Percentiles rank a stretch among this genome's conserved stretches.
Conservation (phyloP, 2,888 invertebrate species). For the Anticlea derivata region DNA sequence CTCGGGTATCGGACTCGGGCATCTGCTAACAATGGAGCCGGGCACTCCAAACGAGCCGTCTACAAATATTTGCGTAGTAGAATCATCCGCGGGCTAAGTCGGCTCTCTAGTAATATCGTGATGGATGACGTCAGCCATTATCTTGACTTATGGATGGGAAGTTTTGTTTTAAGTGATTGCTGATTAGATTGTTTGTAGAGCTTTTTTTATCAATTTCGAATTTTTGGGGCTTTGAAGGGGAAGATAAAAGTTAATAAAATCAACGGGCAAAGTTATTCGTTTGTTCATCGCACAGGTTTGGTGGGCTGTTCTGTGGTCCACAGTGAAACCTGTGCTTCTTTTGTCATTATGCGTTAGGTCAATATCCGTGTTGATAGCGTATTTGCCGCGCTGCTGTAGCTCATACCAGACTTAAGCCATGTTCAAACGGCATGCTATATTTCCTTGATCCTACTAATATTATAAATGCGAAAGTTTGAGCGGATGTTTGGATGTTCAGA, state of each 20-base stretch:
- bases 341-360: too few species aligned
- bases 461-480: too few species aligned
- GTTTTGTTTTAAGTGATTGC: slow-evolving; percentile 29
- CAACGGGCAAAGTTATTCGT: neutral
- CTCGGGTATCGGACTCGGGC: too few species aligned
- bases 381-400: too few species aligned
- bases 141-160: slow-evolving; percentile 31
- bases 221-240: neutral
- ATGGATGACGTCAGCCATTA: slow-evolving; percentile 61
- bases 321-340: too few species aligned
- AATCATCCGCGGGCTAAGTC: slow-evolving; percentile 68
- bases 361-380: too few species aligned
- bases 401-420: too few species aligned
- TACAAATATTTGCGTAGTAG: slow-evolving; percentile 73
- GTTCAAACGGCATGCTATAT: too few species aligned
- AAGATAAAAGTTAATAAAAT: neutral
- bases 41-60: slow-evolving; percentile 52
- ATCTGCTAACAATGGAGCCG: slow-evolving; percentile 41
- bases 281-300: too few species aligned
- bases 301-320: too few species aligned
- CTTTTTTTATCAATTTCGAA: neutral
- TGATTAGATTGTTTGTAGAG: slow-evolving; percentile 24
- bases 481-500: too few species aligned
- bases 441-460: too few species aligned
- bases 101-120: slow-evolving; percentile 65